These are phyloP conservation scores for Plotosus lineatus DNA, from an alignment of 2,113 vertebrate genomes.

Conservation along the genomic window DNA sequence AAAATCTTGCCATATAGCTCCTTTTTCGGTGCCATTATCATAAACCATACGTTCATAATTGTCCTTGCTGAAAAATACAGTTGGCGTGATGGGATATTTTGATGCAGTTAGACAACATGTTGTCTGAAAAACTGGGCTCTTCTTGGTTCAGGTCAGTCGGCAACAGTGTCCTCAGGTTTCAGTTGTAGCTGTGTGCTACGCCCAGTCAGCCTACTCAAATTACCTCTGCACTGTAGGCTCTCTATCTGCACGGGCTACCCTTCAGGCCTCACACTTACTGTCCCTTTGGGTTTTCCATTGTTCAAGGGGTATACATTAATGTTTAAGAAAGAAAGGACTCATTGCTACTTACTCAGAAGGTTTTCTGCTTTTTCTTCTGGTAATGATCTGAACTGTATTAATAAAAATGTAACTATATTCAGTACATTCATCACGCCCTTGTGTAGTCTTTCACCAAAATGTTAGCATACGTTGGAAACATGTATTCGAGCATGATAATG, in stretches of 20 bases:
- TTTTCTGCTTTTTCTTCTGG: background rate
- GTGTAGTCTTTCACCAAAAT: background rate
- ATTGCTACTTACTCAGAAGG: background rate
- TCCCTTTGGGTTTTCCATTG: conserved; percentile 32
- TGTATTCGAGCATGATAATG: background rate
- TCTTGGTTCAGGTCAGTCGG: conserved; percentile 50
- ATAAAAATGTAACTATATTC: background rate
- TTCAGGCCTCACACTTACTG: conserved; percentile 14
- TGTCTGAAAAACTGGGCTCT: conserved; percentile 48
- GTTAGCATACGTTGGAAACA: background rate
- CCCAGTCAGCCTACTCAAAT: conserved; percentile 62
- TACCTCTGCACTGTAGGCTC: conserved; percentile 53
- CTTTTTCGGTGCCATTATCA: background rate
- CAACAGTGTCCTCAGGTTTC: conserved; percentile 66
- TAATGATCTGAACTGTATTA: background rate
- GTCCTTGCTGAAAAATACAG: background rate
- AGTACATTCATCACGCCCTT: background rate
- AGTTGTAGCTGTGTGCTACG: conserved; percentile 49
- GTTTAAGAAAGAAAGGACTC: background rate
- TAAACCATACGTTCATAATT: background rate
- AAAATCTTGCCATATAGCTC: background rate
- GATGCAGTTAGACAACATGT: background rate
- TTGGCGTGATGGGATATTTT: background rate
- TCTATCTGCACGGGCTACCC: conserved; percentile 38
- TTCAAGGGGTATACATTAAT: conserved; percentile 10